Conservation (phyloP, 2,797 vertebrate species). For the Enteromius mattozi region DNA sequence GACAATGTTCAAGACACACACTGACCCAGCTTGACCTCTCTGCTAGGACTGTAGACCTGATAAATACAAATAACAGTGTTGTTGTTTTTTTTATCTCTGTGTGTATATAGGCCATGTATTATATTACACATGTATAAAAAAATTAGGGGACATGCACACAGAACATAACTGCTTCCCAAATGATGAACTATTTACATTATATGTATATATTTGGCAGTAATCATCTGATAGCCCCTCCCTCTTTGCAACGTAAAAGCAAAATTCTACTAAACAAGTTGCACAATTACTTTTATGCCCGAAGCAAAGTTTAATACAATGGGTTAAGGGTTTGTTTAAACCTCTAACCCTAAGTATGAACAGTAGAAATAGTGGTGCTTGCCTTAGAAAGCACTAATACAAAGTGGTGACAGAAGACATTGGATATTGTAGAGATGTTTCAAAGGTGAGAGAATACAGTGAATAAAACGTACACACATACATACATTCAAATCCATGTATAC, state of each 20-base stretch:
- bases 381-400: slow-evolving; percentile 26
- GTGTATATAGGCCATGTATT: background rate
- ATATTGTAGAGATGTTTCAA: slow-evolving; percentile 23
- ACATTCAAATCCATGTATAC: background rate
- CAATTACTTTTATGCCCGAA: background rate
- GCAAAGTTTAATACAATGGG: background rate
- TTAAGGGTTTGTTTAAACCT: background rate
- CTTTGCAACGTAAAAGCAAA: background rate
- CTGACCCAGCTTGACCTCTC: slow-evolving; percentile 57
- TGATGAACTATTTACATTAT: background rate
- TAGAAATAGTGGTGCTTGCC: background rate
- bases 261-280: background rate
- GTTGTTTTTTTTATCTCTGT: background rate
- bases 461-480: slow-evolving; percentile 16
- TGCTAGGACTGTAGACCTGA: background rate
- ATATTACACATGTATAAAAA: background rate
- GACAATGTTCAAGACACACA: slow-evolving; percentile 37
- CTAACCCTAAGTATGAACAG: background rate
- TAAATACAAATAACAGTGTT: background rate
- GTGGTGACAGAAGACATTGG: slow-evolving; percentile 2
- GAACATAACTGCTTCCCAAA: background rate
- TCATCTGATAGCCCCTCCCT: background rate
- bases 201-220: background rate
- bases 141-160: background rate
- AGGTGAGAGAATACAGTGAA: slow-evolving; percentile 10